Percentiles rank a stretch among this genome's conserved stretches.
Conservation (phyloP, 2,888 invertebrate species). For the Polia nebulosa region DNA sequence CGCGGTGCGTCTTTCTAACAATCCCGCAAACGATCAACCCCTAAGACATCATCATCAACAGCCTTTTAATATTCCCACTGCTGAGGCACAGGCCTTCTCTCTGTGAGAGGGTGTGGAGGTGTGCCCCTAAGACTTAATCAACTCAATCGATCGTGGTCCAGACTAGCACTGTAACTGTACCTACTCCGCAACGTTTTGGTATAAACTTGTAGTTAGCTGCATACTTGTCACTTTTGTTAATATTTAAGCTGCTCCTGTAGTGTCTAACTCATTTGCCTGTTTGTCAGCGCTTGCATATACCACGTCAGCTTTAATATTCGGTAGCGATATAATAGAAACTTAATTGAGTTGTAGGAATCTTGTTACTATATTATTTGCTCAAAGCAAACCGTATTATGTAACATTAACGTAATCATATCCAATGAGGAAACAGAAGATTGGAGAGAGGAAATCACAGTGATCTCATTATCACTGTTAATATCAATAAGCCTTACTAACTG, state of each 20-base stretch:
- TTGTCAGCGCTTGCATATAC: not conserved
- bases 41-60: not conserved
- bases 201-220: not conserved
- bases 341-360: not conserved
- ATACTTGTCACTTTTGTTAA: not conserved
- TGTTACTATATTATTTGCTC: slow-evolving; percentile 15
- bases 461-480: slow-evolving; percentile 30
- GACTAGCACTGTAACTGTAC: too few relatives aligned
- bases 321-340: not conserved
- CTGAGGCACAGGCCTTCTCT: too few relatives aligned
- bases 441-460: slow-evolving; percentile 22
- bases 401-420: slow-evolving; percentile 24
- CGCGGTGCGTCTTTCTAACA: too few relatives aligned
- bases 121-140: too few relatives aligned
- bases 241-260: not conserved
- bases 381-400: slow-evolving; percentile 26
- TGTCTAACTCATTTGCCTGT: not conserved
- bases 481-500: slow-evolving; percentile 14
- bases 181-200: too few relatives aligned
- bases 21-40: not conserved
- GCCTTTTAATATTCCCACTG: too few relatives aligned
- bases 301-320: not conserved
- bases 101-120: too few relatives aligned
- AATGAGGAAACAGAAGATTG: slow-evolving; percentile 11
- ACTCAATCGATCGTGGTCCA: too few relatives aligned